Evolutionary conservation across 2,888 invertebrate genomes (phyloP).

Genomic region (Globia sparganii): DNA sequence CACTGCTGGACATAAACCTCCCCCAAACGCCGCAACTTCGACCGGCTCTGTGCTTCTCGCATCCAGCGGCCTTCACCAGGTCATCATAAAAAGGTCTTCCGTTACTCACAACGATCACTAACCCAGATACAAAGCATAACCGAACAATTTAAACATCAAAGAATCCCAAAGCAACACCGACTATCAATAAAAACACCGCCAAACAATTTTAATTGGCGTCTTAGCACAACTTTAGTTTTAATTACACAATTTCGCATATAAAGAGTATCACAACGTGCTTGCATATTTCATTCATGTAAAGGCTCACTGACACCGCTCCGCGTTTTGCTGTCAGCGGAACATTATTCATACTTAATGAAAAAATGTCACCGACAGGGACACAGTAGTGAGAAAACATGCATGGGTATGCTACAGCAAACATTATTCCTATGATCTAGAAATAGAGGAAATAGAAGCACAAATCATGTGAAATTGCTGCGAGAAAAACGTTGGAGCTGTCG

Average conservation of each 20-base stretch:
- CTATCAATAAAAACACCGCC: neutral
- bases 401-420: conserved; percentile 40
- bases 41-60: no score
- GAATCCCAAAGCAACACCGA: neutral
- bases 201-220: conserved; percentile 39
- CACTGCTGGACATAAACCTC: no score
- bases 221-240: conserved; percentile 54
- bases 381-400: conserved; percentile 40
- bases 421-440: conserved; percentile 40
- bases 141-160: neutral
- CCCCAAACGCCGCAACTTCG: no score
- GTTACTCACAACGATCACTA: no score
- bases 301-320: conserved; percentile 56
- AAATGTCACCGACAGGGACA: conserved; percentile 66
- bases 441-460: conserved; percentile 7
- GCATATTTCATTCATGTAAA: conserved; percentile 66
- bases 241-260: conserved; percentile 48
- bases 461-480: neutral
- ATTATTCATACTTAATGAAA: conserved; percentile 70
- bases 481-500: neutral
- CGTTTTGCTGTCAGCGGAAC: conserved; percentile 62
- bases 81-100: no score
- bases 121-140: neutral
- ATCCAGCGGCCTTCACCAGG: no score
- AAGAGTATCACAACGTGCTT: conserved; percentile 27